phyloP scores from a whole-genome alignment of 2,113 vertebrate species.

The Tachysurus fulvidraco region DNA sequence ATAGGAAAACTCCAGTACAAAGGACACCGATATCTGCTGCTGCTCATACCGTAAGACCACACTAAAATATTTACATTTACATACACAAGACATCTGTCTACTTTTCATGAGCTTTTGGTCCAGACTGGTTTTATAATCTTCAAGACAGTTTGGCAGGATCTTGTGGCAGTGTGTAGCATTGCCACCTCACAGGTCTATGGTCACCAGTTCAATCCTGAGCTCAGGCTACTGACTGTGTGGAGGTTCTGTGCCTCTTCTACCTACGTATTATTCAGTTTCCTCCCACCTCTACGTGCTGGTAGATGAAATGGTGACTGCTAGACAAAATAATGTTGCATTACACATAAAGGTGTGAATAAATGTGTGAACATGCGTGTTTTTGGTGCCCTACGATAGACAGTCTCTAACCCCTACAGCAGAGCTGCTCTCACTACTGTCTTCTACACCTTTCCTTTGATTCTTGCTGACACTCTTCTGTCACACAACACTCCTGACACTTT shows the following conservation, averaged over 20 bases:
- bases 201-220: background rate
- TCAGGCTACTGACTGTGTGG: background rate
- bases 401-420: too few relatives aligned
- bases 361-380: background rate
- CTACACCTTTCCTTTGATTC: too few relatives aligned
- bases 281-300: background rate
- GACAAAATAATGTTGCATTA: background rate
- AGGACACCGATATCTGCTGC: constrained; percentile 84
- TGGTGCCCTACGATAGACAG: background rate
- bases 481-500: too few relatives aligned
- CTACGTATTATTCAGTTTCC: background rate
- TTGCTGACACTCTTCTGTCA: too few relatives aligned
- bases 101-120: background rate
- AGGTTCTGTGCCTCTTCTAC: background rate
- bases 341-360: background rate
- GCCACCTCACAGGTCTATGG: background rate
- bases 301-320: too few relatives aligned
- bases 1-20: constrained; percentile 83
- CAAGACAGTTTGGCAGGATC: background rate
- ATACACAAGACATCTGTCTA: background rate
- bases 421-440: too few relatives aligned
- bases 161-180: background rate
- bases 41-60: constrained; percentile 80
- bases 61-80: background rate
- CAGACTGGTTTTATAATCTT: background rate